Base-by-base conservation (phyloP, 2,113 vertebrate genomes). In the Brevimyrus niger region DNA sequence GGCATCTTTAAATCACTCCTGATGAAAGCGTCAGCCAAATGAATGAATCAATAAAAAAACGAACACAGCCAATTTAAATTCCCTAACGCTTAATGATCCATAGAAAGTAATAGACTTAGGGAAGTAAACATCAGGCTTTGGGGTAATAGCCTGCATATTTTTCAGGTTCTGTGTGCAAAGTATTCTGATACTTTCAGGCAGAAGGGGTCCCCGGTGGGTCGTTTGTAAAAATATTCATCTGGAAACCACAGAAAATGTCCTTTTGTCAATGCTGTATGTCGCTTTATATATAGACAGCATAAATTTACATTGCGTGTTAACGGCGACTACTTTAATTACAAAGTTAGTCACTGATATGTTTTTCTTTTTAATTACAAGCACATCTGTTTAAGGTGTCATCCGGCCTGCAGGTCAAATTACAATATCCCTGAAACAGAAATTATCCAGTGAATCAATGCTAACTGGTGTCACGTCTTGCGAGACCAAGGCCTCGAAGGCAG, bases 41-140 rank as follows among this genome's bases (percentile, higher is more conserved):
- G 88, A 89, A 83, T 53, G 73, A 89, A 89, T 89, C 73, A 83
- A 89, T 89, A 83, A 89, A 80, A 80, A 80, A 83, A 80, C 50
- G 31, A 89, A 83, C 80, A 73, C 73, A 53, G 35, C 73, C 50
- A 55, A 80, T 83, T 89, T 89, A 53, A 83, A 82, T 89, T 53
- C 47, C 50, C 88, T 31, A 76, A 83, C 73, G 38, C 88, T 89
- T 89, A 89, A 89, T 89, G 88, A 82, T 89, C 88, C 88, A 48
- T 83, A 83, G 21, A 89, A 83, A 83, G 76, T 83, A 89, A 89
- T 82, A 83, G 73, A 89, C 88, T 89, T 89, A 42, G 73, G 50
- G 88, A 89, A 89, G 73, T 83, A 83, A 83, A 55, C 50, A 89
- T 51, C 50, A 83, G 10, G 50, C 87, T 83, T 82, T 82, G 47